Conservation (phyloP, 2,113 vertebrate genomes). For the Benitochromis conjunctus region DNA sequence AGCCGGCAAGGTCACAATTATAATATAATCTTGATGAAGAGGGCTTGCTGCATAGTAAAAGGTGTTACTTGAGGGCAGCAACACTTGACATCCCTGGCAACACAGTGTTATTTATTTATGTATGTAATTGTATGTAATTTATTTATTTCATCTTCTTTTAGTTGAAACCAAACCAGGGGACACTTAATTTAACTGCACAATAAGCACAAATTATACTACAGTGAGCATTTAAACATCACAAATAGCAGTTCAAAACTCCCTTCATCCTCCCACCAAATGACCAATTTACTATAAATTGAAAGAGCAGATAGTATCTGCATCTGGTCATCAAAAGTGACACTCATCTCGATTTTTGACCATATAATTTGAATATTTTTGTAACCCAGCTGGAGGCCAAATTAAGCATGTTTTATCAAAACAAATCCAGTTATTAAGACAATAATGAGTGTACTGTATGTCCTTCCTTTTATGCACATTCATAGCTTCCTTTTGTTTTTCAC, state of each 20-base stretch:
- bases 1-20: constrained; percentile 38
- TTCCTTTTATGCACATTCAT: not conserved
- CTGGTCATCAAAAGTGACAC: not conserved
- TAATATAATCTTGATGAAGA: constrained; percentile 3
- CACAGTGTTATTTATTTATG: not conserved
- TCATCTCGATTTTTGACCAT: not conserved
- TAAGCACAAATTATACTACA: not conserved
- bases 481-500: accelerated
- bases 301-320: not conserved
- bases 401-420: not conserved
- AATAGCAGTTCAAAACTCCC: not conserved
- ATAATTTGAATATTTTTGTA: not conserved
- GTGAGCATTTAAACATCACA: not conserved
- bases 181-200: not conserved
- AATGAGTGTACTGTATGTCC: not conserved
- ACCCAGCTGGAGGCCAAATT: not conserved
- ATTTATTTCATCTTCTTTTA: not conserved
- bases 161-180: not conserved
- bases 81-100: not conserved
- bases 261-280: not conserved
- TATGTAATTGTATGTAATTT: not conserved
- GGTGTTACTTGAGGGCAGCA: not conserved
- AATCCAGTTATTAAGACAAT: not conserved
- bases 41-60: not conserved
- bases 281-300: not conserved